phyloP scores from a whole-genome alignment of 2,113 vertebrate species.

The Euleptes europaea region DNA sequence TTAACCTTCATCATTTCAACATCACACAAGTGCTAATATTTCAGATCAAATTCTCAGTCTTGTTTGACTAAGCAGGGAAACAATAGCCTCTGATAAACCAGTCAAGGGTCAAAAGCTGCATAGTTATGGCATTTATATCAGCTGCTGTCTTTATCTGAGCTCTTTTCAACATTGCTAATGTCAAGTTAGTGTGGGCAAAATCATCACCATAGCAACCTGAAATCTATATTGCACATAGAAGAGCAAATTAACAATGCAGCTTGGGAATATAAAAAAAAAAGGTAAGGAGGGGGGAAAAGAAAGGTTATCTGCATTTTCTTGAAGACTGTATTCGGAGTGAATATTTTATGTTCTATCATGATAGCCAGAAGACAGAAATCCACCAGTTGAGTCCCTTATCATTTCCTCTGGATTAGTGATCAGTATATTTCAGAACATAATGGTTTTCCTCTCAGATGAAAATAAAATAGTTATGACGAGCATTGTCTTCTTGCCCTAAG shows the following conservation, averaged over 20 bases:
- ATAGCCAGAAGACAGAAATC: background rate
- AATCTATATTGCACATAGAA: constrained; percentile 38
- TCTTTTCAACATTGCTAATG: constrained; percentile 30
- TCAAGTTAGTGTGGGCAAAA: constrained; percentile 37
- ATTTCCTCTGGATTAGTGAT: constrained; percentile 9
- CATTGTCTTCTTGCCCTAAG: background rate
- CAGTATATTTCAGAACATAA: constrained; percentile 34
- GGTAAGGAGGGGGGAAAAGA: background rate
- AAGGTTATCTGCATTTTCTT: background rate
- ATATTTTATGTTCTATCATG: constrained; percentile 14
- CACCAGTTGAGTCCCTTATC: background rate
- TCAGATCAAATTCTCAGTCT: constrained; percentile 15
- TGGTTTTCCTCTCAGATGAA: constrained; percentile 11
- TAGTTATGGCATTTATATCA: background rate
- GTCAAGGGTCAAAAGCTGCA: constrained; percentile 11
- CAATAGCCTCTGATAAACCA: background rate
- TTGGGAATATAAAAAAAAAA: constrained; percentile 37
- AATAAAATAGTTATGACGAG: constrained; percentile 15
- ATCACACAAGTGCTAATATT: background rate
- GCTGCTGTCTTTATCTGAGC: background rate
- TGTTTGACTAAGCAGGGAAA: background rate
- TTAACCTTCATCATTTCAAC: constrained; percentile 3
- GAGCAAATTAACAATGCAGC: constrained; percentile 33
- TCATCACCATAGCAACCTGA: constrained; percentile 27
- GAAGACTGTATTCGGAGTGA: background rate